A percentile compares a stretch with the other conserved stretches of the same genome.
These are phyloP conservation scores for Planococcus citri DNA, from an alignment of 1,140 invertebrate species.

Conservation along the genomic window DNA sequence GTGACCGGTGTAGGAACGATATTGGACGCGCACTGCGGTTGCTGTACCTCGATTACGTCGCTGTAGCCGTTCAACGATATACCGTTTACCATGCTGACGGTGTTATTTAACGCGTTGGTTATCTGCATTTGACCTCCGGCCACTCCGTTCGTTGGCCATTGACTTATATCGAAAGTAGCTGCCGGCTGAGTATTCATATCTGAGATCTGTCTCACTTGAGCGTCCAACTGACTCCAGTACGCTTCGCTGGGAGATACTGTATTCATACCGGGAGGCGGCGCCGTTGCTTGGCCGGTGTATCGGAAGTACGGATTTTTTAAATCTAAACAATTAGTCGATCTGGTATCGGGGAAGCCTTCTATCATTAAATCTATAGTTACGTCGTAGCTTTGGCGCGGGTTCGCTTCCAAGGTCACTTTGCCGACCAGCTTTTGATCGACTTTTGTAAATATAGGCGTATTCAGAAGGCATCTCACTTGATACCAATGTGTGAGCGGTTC, in stretches of 20 bases:
- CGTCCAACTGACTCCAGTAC: constrained; percentile 76
- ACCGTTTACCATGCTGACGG: constrained; percentile 52
- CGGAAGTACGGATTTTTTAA: constrained; percentile 98
- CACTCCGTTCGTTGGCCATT: not conserved
- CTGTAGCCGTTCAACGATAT: constrained; percentile 63
- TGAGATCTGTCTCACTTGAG: constrained; percentile 42
- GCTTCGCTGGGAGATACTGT: constrained; percentile 81
- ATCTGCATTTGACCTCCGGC: constrained; percentile 1
- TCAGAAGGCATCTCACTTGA: constrained; percentile 91
- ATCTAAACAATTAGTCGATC: constrained; percentile 82
- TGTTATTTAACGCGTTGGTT: constrained; percentile 10
- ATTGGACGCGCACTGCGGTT: constrained; percentile 25
- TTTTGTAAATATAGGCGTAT: constrained; percentile 87
- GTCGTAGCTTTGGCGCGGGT: constrained; percentile 92
- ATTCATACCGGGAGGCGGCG: constrained; percentile 77
- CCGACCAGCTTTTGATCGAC: constrained; percentile 85
- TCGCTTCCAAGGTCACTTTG: constrained; percentile 75
- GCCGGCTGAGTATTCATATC: constrained; percentile 10
- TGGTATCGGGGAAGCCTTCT: constrained; percentile 67
- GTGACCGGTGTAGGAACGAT: constrained; percentile 33
- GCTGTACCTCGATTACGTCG: constrained; percentile 52
- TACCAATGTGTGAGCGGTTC: constrained; percentile 99
- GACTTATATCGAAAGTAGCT: not conserved
- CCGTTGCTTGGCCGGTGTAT: constrained; percentile 74
- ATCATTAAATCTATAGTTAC: constrained; percentile 90